A percentile compares a stretch with the other conserved stretches of the same genome.
These are phyloP conservation scores for Oscheius sp. DNA, from an alignment of 2,888 invertebrate species.

Conservation along the genomic window DNA sequence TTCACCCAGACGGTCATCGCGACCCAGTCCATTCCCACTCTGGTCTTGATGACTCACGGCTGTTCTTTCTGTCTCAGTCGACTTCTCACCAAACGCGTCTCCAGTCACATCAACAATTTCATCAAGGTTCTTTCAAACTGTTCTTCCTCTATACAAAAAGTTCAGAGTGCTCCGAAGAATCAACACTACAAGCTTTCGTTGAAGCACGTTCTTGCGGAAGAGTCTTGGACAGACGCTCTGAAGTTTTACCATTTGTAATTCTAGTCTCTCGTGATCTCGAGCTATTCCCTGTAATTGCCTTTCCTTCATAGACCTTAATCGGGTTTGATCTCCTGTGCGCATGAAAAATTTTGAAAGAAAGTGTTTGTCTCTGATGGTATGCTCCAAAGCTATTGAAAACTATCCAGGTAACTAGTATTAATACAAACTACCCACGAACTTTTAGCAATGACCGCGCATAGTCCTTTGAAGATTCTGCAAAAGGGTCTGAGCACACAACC, in stretches of 20 bases:
- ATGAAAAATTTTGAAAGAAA: not conserved
- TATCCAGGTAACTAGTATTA: not conserved
- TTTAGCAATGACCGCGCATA: not conserved
- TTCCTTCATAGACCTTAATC: not conserved
- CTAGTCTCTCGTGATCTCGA: not conserved
- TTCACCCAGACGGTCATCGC: slow-evolving; percentile 15
- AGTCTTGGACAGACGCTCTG: slow-evolving; percentile 8
- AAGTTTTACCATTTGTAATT: slow-evolving; percentile 18
- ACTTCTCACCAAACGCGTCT: slow-evolving; percentile 20
- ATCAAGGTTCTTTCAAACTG: slow-evolving; percentile 3
- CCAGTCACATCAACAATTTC: slow-evolving; percentile 14
- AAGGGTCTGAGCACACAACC: not conserved
- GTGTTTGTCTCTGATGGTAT: not conserved
- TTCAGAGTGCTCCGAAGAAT: slow-evolving; percentile 3
- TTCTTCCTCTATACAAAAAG: not conserved
- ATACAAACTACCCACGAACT: not conserved
- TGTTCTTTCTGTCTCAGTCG: not conserved
- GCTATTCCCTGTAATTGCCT: not conserved
- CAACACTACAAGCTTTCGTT: slow-evolving; percentile 1
- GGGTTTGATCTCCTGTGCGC: not conserved
- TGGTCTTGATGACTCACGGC: slow-evolving; percentile 26
- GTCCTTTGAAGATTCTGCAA: too few relatives aligned
- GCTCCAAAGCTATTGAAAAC: not conserved
- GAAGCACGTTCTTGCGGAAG: slow-evolving; percentile 10
- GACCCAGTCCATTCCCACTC: slow-evolving; percentile 13